Evolutionary conservation across 2,113 vertebrate species (phyloP), one percentile per base, ranked within the genome.

Genomic region (Phoxinus phoxinus): DNA sequence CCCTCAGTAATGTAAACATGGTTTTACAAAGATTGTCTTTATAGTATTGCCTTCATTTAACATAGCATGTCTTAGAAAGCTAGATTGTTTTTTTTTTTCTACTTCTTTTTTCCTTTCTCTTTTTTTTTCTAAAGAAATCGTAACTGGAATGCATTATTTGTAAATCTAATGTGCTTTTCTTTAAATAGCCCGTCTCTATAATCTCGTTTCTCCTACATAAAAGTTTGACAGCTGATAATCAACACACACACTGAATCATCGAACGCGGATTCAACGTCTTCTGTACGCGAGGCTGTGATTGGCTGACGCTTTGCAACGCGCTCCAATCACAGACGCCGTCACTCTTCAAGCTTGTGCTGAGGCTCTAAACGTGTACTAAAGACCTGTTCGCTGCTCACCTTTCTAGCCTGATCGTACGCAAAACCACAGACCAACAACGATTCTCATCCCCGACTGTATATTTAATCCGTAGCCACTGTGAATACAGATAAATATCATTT

Each of bases 41-140:
- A 93, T 87, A 93, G 93, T 95, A 94, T 95, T 94, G 92, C 94
- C 94, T 96, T 94, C 93, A 94, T 94, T 94, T 94, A 94, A 96
- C 96, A 88, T 90, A 91, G 92, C 93, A 93, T 92, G 92, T 94
- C 94, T 96, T 94, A 95, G 94, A 97, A 95, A 96, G 95, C 94
- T 93, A 95, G 93, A 95, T 94, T 97, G 91, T 93, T 92, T 89
- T 74, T 88, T 86, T 89, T 91, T 91, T 90, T 90, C 37, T 41
- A 41, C 41, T 91, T 87, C 91, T 91, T 88, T 91, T 88, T 89
- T 73, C 19, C 88, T 85, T 90, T 91, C 91, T 87, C 92, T 89
- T 72, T 48, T 88, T 85, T 59, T 23, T 59, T 61, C 30, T 32
- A 56, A 32, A 58, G 65, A 83, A 81, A 82, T 82, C 84, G 92